A percentile compares a stretch with the other conserved stretches of the same genome.
Evolutionary conservation across 1,140 invertebrate genomes (phyloP).

Genomic region (Coptotermes formosanus): DNA sequence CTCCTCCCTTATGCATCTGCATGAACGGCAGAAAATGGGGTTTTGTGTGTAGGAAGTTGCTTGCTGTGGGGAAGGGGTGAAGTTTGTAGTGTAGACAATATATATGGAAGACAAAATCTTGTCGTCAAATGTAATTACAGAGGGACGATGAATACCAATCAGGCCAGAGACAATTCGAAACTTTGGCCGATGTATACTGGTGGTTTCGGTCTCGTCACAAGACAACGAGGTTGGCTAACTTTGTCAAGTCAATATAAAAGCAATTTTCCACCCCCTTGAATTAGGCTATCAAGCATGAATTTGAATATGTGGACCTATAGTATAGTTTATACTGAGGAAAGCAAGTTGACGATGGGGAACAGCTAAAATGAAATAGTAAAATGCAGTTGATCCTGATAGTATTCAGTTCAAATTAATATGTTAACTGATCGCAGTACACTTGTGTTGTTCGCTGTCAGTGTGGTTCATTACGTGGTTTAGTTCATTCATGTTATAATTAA

Average conservation of each 20-base stretch:
- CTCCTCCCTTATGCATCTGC: neutral
- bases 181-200: neutral
- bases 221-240: neutral
- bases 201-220: neutral
- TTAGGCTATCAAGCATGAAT: neutral
- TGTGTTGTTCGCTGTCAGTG: too few species aligned
- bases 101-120: constrained; percentile 2
- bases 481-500: too few species aligned
- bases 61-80: neutral
- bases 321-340: neutral
- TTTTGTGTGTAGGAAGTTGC: neutral
- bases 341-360: neutral
- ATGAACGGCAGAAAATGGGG: neutral
- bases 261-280: constrained; percentile 10
- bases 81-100: constrained; percentile 1
- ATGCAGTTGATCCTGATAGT: neutral
- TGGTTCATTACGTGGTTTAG: too few species aligned
- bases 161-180: neutral
- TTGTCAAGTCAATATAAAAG: constrained; percentile 13
- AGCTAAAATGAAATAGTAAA: neutral
- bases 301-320: neutral
- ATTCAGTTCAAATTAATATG: too few species aligned
- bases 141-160: constrained; percentile 15
- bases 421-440: too few species aligned
- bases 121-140: constrained; percentile 16